Evolutionary conservation across 2,888 invertebrate genomes (phyloP), one percentile per base, ranked within the genome.

Genomic region (Aproaerema taeniolella): DNA sequence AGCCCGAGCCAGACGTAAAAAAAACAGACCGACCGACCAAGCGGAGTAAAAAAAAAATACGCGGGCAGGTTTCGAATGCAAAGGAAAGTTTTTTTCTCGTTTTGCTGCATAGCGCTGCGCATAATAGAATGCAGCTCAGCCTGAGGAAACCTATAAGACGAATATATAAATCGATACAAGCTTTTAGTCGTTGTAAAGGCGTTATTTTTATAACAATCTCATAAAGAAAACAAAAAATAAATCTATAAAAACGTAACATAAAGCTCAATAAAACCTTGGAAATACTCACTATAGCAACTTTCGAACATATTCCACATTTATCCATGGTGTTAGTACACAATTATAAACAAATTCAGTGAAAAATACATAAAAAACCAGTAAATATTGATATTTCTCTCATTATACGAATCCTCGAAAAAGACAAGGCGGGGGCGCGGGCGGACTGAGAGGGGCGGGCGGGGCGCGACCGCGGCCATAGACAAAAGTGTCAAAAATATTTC

Each of bases 221-320:
- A 50, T 64, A 76, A 82, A 74, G 77, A 85, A 85, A 85, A 83
- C 81, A 82, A 82, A 80, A 81, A 77, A 74, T 70, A 74, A 64
- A 68, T 67, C 67, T 52, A 52, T 49, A 57, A 49, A 61, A 65
- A 60, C 57, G 62, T 53, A 56, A 68, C 66, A 70, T 60, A 63
- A 64, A 52, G 54, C 53, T 47, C 45, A 48, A 42, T 60, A 55
- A 54, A 52, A 34, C 42, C 31, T 44, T 49, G 42, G 40, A 52
- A 47, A 53, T 63, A 79, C 86, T 81, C 58, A 87, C 87, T 58
- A 67, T 75, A 37, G 79, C 82, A 45, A 77, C 76, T 66, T 83
- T 83, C 45, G 68, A 57, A 58, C 87, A 87, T 50, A 83, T 79
- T 51, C 78, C 85, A 77, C 87, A 87, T 61, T 77, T 81, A 72